These are phyloP conservation scores for Drosophila setosimentum DNA, from an alignment of 2,888 invertebrate genomes.

Conservation along the genomic window DNA sequence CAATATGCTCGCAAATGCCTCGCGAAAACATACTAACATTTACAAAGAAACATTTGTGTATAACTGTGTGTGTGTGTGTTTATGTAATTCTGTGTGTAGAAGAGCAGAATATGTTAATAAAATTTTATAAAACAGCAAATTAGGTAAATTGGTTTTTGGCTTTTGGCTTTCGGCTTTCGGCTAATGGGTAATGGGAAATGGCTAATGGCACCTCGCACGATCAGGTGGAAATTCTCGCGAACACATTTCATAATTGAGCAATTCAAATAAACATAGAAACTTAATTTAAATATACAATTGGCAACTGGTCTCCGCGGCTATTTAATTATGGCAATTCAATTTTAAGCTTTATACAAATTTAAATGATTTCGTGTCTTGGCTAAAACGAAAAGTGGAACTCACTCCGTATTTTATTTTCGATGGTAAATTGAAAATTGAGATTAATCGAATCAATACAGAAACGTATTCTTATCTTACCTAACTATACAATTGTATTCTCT, in stretches of 20 bases:
- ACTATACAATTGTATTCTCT: too few relatives aligned
- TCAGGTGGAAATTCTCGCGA: slow-evolving; percentile 18
- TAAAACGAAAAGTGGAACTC: not conserved
- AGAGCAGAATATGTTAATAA: slow-evolving; percentile 35
- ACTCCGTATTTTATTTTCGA: not conserved
- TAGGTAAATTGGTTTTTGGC: slow-evolving; percentile 22
- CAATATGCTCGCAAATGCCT: slow-evolving; percentile 53
- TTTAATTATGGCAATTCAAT: slow-evolving; percentile 5
- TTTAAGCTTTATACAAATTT: not conserved
- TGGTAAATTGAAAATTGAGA: not conserved
- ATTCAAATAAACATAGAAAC: slow-evolving; percentile 41
- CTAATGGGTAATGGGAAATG: slow-evolving; percentile 22
- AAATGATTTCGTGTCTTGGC: not conserved
- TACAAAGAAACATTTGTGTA: not conserved
- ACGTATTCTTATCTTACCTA: too few relatives aligned
- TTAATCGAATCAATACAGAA: not conserved
- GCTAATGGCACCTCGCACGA: slow-evolving; percentile 12
- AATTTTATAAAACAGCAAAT: slow-evolving; percentile 41
- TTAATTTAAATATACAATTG: slow-evolving; percentile 51
- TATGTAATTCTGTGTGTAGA: slow-evolving; percentile 2
- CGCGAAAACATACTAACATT: slow-evolving; percentile 10
- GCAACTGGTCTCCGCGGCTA: not conserved
- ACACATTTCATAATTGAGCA: slow-evolving; percentile 14
- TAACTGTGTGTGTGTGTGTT: not conserved
- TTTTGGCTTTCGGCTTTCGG: too few relatives aligned